Conservation (phyloP, 1,140 invertebrate species). For the Luehdorfia chinensis region DNA sequence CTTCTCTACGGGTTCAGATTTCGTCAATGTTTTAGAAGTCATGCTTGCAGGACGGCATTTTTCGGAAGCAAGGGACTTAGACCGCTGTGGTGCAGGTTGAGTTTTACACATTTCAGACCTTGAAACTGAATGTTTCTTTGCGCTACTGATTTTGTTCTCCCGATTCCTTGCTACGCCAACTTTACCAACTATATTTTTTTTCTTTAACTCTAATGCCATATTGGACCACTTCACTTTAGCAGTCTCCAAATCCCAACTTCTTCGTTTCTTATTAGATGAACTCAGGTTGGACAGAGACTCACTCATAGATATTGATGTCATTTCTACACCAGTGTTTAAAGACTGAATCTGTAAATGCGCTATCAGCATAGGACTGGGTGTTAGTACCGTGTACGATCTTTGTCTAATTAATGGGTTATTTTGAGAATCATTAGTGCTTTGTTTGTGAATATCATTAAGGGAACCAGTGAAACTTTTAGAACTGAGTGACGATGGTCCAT, state of each 20-base stretch:
- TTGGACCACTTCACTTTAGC: conserved; percentile 67
- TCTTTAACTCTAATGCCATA: conserved; percentile 57
- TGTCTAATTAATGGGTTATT: conserved; percentile 74
- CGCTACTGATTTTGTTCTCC: conserved; percentile 24
- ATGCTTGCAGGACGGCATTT: conserved; percentile 25
- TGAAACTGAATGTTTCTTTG: conserved; percentile 16
- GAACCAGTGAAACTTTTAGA: conserved; percentile 73
- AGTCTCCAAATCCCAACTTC: conserved; percentile 75
- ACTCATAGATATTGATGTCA: conserved; percentile 73
- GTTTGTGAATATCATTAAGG: conserved; percentile 61
- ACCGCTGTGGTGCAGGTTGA: conserved; percentile 23
- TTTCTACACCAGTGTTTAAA: conserved; percentile 62
- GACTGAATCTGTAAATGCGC: conserved; percentile 78
- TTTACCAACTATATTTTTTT: conserved; percentile 37
- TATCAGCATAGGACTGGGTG: conserved; percentile 79
- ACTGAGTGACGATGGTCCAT: conserved; percentile 53
- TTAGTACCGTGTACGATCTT: conserved; percentile 80
- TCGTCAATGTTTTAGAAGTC: conserved; percentile 30
- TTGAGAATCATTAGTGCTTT: conserved; percentile 38
- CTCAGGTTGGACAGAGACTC: conserved; percentile 55
- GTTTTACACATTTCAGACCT: conserved; percentile 29
- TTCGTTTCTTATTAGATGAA: conserved; percentile 52
- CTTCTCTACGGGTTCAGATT: conserved; percentile 45
- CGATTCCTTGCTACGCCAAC: conserved; percentile 3
- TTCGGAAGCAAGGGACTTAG: conserved; percentile 37